Evolutionary conservation across 1,140 invertebrate genomes (phyloP).

Genomic region (Polypedilum vanderplanki): DNA sequence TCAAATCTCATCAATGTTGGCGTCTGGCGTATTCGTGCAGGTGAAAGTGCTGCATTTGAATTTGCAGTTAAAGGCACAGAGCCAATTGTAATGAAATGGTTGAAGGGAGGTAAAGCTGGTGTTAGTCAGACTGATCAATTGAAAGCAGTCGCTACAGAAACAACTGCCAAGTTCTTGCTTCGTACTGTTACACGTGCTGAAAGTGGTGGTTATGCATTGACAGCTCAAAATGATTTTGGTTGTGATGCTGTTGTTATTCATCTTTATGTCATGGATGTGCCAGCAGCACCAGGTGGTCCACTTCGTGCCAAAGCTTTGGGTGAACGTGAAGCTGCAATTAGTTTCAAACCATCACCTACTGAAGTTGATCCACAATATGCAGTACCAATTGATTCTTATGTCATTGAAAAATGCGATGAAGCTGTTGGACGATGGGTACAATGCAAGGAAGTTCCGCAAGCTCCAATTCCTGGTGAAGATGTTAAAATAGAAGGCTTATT

Average conservation of each 20-base stretch:
- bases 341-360: conserved; percentile 85
- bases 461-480: conserved; percentile 52
- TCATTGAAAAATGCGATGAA: conserved; percentile 92
- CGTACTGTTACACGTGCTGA: conserved; percentile 79
- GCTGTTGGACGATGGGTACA: conserved; percentile 87
- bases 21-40: conserved; percentile 15
- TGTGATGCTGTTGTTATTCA: conserved; percentile 85
- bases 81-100: conserved; percentile 22
- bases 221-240: conserved; percentile 88
- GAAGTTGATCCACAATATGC: conserved; percentile 64
- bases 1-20: conserved; percentile 24
- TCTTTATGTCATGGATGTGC: conserved; percentile 86
- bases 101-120: not conserved
- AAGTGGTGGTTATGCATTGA: conserved; percentile 84
- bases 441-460: conserved; percentile 77
- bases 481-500: conserved; percentile 68
- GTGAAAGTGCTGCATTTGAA: conserved; percentile 23
- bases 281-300: conserved; percentile 83
- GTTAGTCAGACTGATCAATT: conserved; percentile 11
- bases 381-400: conserved; percentile 75
- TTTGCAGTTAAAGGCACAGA: conserved; percentile 15
- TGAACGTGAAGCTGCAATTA: conserved; percentile 56
- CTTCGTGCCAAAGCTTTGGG: conserved; percentile 67
- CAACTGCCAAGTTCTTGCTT: conserved; percentile 74
- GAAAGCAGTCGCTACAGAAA: conserved; percentile 9